Conservation (phyloP, 2,888 invertebrate species). For the Argyresthia goedartella region DNA sequence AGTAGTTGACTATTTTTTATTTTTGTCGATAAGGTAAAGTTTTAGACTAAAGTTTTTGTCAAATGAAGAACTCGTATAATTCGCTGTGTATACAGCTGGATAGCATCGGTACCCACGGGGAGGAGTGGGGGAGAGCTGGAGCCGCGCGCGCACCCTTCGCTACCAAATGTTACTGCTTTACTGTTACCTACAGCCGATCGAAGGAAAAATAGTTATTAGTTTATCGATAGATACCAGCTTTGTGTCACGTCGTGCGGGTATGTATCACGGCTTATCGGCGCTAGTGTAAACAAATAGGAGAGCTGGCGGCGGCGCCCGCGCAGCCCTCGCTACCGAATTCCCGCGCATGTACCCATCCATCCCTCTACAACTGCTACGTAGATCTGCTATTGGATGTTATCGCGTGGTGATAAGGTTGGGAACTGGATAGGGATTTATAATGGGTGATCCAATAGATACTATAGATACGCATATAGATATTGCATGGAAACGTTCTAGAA, state of each 20-base stretch:
- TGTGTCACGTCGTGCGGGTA: too few relatives aligned
- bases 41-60: constrained; percentile 25
- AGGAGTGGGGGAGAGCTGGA: constrained; percentile 11
- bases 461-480: too few relatives aligned
- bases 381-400: too few relatives aligned
- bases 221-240: constrained; percentile 26
- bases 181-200: constrained; percentile 16
- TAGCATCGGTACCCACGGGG: constrained; percentile 28
- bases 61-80: constrained; percentile 56
- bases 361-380: too few relatives aligned
- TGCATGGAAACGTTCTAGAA: too few relatives aligned
- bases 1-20: not conserved
- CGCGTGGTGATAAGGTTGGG: too few relatives aligned
- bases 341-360: too few relatives aligned
- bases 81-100: constrained; percentile 42
- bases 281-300: not conserved
- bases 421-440: too few relatives aligned
- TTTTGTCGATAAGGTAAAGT: too few relatives aligned
- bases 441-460: too few relatives aligned
- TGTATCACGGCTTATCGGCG: constrained; percentile 5
- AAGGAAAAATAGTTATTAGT: constrained; percentile 16
- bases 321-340: not conserved
- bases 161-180: not conserved
- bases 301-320: not conserved
- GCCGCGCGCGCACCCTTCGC: too few relatives aligned